Evolutionary conservation across 1,140 invertebrate genomes (phyloP).

Genomic region (Vanessa atalanta): DNA sequence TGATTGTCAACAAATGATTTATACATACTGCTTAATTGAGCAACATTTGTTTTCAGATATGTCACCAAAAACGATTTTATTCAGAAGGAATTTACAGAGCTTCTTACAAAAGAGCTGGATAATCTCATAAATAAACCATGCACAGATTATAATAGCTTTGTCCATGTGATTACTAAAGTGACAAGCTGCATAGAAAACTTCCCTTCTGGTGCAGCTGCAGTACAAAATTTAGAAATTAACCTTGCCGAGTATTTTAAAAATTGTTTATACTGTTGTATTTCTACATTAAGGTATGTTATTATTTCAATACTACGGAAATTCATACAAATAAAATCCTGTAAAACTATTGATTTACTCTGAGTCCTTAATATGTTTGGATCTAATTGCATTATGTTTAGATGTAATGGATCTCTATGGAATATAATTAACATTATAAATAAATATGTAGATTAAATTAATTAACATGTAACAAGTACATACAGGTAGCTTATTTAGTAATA

Average conservation of each 20-base stretch:
- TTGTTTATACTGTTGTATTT: constrained; percentile 50
- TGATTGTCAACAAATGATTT: no score
- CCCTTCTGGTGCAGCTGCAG: constrained; percentile 45
- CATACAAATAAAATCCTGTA: no score
- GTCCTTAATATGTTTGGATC: no score
- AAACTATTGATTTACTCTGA: no score
- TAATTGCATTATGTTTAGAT: no score
- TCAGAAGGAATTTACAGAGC: constrained; percentile 48
- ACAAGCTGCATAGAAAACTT: constrained; percentile 60
- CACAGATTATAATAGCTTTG: constrained; percentile 45
- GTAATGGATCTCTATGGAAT: no score
- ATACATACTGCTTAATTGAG: no score
- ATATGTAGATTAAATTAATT: no score
- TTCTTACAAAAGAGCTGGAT: constrained; percentile 44
- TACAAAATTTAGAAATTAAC: constrained; percentile 45
- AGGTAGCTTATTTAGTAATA: no score
- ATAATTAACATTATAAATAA: no score
- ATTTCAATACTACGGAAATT: no score
- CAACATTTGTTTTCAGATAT: constrained; percentile 46
- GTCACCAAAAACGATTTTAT: constrained; percentile 52
- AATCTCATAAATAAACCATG: constrained; percentile 14
- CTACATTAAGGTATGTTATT: constrained; percentile 48
- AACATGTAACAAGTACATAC: no score
- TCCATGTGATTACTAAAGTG: constrained; percentile 44
- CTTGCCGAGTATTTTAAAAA: constrained; percentile 47